These are phyloP conservation scores for Aramus guarauna DNA, from an alignment of 2,113 vertebrate genomes.

Conservation along the genomic window DNA sequence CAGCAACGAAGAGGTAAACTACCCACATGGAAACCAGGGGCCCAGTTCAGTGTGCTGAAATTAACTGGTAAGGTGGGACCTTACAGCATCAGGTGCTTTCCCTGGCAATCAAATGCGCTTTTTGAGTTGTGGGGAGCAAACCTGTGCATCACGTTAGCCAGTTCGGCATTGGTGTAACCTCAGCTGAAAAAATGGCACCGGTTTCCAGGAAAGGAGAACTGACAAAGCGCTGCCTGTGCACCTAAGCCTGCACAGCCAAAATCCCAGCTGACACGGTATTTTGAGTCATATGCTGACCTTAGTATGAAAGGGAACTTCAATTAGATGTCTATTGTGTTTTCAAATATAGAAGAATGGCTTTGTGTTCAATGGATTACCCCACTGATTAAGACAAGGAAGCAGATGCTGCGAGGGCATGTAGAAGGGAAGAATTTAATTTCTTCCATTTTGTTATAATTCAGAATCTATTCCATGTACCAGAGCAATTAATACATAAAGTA, in stretches of 20 bases:
- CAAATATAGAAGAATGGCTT: conserved; percentile 35
- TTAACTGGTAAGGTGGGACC: neutral
- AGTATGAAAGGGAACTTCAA: conserved; percentile 8
- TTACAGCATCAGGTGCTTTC: neutral
- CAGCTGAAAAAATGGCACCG: neutral
- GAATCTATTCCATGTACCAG: neutral
- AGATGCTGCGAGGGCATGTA: neutral
- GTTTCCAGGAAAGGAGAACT: neutral
- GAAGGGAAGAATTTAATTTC: conserved; percentile 4
- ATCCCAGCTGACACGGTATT: neutral
- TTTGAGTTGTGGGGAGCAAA: neutral
- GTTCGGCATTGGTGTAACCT: neutral
- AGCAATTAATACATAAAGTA: neutral
- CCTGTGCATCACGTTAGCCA: neutral
- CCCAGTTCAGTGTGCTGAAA: neutral
- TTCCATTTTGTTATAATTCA: neutral
- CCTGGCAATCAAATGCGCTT: neutral
- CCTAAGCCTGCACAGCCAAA: neutral
- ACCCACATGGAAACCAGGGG: neutral
- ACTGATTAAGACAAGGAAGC: conserved; percentile 32
- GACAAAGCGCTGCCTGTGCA: neutral
- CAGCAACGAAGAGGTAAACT: neutral
- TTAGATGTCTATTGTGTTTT: conserved; percentile 33
- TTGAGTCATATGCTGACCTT: conserved; percentile 14
- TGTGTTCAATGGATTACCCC: conserved; percentile 3